Conservation (phyloP, 1,140 invertebrate genomes). For the Heliconius melpomene region DNA sequence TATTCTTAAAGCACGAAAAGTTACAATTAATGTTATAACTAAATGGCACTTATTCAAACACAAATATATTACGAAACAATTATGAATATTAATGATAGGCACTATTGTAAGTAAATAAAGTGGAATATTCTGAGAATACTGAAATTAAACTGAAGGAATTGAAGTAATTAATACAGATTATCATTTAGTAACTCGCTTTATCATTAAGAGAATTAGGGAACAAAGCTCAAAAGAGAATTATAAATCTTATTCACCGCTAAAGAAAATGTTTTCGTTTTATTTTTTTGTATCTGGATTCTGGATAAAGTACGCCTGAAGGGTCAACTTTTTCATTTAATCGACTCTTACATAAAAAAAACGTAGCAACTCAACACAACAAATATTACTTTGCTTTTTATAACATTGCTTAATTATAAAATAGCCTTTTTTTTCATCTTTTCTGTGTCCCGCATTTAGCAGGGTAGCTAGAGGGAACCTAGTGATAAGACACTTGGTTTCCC, state of each 20-base stretch:
- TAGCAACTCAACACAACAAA: background rate
- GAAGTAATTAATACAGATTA: slow-evolving; percentile 19
- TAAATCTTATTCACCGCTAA: slow-evolving; percentile 11
- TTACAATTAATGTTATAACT: no score
- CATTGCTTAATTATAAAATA: no score
- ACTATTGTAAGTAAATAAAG: background rate
- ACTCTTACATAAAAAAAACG: background rate
- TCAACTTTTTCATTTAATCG: background rate
- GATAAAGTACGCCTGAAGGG: background rate
- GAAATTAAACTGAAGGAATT: background rate
- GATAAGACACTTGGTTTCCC: no score
- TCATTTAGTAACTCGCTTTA: slow-evolving; percentile 19
- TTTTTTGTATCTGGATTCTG: slow-evolving; percentile 7
- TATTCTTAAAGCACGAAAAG: no score
- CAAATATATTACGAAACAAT: no score
- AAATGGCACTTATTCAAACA: background rate
- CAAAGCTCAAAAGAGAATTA: slow-evolving; percentile 16
- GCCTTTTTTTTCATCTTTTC: no score
- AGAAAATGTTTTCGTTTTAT: slow-evolving; percentile 3
- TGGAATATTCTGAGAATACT: background rate
- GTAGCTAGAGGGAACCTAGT: no score
- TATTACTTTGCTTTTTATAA: no score
- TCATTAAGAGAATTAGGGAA: slow-evolving; percentile 8
- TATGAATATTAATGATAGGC: background rate
- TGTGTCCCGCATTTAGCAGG: no score